A percentile compares a stretch with the other conserved stretches of the same genome.
phyloP scores from a whole-genome alignment of 2,888 invertebrate genomes.

The Euphydryas editha region DNA sequence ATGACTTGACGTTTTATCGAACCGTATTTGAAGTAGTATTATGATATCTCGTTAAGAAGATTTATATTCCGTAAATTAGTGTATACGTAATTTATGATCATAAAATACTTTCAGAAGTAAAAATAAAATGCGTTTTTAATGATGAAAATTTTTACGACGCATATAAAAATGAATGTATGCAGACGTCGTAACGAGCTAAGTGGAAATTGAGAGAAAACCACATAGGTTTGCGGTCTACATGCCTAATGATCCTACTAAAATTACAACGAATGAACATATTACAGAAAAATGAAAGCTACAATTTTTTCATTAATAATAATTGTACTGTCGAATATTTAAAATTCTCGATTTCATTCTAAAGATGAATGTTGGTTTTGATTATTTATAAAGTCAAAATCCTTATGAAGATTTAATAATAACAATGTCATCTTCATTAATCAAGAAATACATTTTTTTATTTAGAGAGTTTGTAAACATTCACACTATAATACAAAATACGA shows the following conservation, averaged over 20 bases:
- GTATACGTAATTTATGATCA: background rate
- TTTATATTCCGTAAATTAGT: too few relatives aligned
- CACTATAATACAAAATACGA: too few relatives aligned
- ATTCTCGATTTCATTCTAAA: background rate
- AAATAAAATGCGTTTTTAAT: constrained; percentile 9
- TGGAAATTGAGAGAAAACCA: constrained; percentile 25
- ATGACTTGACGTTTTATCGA: background rate
- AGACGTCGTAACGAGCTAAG: constrained; percentile 17
- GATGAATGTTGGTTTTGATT: too few relatives aligned
- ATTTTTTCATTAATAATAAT: constrained; percentile 5
- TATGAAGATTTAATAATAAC: too few relatives aligned
- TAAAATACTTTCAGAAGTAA: background rate
- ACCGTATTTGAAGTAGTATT: background rate
- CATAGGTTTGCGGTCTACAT: constrained; percentile 26
- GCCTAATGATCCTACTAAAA: constrained; percentile 26
- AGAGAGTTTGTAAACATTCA: background rate
- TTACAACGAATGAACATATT: constrained; percentile 19
- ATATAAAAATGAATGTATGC: constrained; percentile 8
- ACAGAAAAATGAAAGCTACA: constrained; percentile 21
- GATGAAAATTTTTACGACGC: constrained; percentile 1
- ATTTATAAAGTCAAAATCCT: too few relatives aligned
- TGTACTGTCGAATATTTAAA: background rate
- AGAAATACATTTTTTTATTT: too few relatives aligned
- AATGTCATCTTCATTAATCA: too few relatives aligned
- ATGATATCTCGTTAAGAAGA: background rate